A percentile compares a stretch with the other conserved stretches of the same genome.
Conservation (phyloP, 2,797 vertebrate genomes). For the Sphenodon punctatus region DNA sequence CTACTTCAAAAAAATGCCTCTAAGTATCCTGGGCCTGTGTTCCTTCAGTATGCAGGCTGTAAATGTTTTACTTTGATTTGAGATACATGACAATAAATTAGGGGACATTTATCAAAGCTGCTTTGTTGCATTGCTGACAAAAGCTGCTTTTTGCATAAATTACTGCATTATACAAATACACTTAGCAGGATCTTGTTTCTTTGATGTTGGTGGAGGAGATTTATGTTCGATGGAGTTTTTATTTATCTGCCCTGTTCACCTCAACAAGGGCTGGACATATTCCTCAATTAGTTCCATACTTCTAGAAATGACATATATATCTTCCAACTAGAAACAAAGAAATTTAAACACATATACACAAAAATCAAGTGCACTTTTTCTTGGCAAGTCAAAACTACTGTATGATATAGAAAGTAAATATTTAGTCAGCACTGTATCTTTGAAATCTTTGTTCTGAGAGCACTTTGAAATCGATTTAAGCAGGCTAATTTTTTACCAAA, state of each 20-base stretch:
- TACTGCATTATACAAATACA: constrained; percentile 87
- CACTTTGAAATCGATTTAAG: constrained; percentile 59
- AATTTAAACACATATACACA: constrained; percentile 58
- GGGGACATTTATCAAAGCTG: constrained; percentile 90
- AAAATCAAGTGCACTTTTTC: constrained; percentile 56
- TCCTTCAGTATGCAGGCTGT: constrained; percentile 88
- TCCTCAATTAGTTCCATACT: constrained; percentile 84
- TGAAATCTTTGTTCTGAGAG: constrained; percentile 64
- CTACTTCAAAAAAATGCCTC: constrained; percentile 69
- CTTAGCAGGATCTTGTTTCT: constrained; percentile 81
- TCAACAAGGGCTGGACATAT: constrained; percentile 81
- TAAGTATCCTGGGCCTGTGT: constrained; percentile 81
- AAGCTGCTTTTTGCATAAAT: constrained; percentile 92
- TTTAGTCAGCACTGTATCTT: constrained; percentile 56
- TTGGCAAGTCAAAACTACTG: constrained; percentile 63
- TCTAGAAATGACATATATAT: constrained; percentile 78
- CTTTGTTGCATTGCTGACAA: constrained; percentile 86
- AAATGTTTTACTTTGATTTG: constrained; percentile 96
- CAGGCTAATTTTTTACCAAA: constrained; percentile 52
- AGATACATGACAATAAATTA: constrained; percentile 96
- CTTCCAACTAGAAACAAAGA: constrained; percentile 74
- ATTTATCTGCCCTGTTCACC: constrained; percentile 84
- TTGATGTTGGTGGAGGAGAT: constrained; percentile 87
- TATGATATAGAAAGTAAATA: constrained; percentile 64
- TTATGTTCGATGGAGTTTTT: constrained; percentile 84